Percentiles rank a stretch among this genome's conserved stretches.
phyloP scores from a whole-genome alignment of 2,113 vertebrate genomes.

The Suncus etruscus region DNA sequence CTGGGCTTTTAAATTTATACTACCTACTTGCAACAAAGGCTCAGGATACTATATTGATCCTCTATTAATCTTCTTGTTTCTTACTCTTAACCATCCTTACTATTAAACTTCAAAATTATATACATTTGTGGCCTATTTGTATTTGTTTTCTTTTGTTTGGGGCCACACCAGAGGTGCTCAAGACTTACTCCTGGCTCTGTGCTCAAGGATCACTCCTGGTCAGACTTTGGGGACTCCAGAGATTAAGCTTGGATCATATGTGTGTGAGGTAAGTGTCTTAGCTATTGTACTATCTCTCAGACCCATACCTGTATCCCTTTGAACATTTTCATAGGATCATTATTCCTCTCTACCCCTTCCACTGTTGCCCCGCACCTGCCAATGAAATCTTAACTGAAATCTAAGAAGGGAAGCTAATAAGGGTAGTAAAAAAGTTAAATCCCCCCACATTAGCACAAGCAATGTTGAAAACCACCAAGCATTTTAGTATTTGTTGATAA shows the following conservation, averaged over 20 bases:
- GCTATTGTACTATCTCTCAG: background rate
- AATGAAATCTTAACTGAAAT: slow-evolving; percentile 13
- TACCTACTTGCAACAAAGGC: background rate
- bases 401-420: slow-evolving; percentile 17
- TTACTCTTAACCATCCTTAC: background rate
- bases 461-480: background rate
- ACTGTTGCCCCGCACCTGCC: background rate
- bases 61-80: background rate
- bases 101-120: background rate
- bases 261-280: too few species aligned
- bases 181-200: too few species aligned
- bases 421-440: slow-evolving; percentile 37
- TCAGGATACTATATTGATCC: background rate
- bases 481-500: background rate
- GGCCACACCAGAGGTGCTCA: too few species aligned
- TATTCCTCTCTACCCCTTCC: background rate
- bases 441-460: background rate
- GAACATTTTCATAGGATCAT: slow-evolving; percentile 13
- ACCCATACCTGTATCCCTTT: background rate
- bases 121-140: too few species aligned
- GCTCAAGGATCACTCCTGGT: too few species aligned
- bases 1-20: background rate
- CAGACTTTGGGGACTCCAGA: too few species aligned
- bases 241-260: too few species aligned
- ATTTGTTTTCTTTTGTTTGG: too few species aligned